Base-by-base conservation (phyloP, 1,140 invertebrate species). In the Gonioctena quinquepunctata region DNA sequence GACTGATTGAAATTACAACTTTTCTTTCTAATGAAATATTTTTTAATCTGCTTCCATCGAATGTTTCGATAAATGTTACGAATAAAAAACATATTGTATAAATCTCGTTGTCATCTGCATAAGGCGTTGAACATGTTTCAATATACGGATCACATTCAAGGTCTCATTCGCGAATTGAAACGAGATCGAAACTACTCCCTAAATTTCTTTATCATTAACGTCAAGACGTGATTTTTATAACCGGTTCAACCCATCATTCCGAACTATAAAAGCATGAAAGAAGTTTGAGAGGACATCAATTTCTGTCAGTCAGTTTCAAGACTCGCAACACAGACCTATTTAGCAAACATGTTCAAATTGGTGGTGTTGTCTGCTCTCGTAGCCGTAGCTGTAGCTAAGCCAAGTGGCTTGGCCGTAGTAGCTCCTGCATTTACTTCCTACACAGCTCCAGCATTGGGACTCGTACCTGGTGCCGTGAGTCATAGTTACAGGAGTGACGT, bases 301-400 rank as follows among this genome's bases (percentile, higher is more conserved):
- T 66, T 13, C 54, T 63, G 49, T 75, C 74, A 75, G 74, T 75
- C 42, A 75, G 73, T 75, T 68, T 70, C 21, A 60, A 64, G 23
- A 75, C 66, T 75, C 52, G 67, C 54, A 73, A 72, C 73, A 76
- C 72, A 74, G 72, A 76, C 75, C 72, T 75, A 68, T 60, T 64
- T 22, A 27, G 27, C 28, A 22, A 76, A 74, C 67, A 77, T 77
- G 75, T 75, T 77, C 68, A 77, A 73, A 75, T 72, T 77, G 70
- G 75, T 77, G 70, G 75, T 77, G 70, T 73, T 77, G 73, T 77
- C 64, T 48, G 73, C 67, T 73, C 68, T 77, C 52, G 62, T 75
- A 18, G 76, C 73, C 66, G 7, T 69, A 28, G 66, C 61, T 21
- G 56, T 68, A 25, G 76, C 73, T 65, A 73, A 75, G 42, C 76